Conservation (phyloP, 2,888 invertebrate genomes). For the Entomobrya multifasciata region DNA sequence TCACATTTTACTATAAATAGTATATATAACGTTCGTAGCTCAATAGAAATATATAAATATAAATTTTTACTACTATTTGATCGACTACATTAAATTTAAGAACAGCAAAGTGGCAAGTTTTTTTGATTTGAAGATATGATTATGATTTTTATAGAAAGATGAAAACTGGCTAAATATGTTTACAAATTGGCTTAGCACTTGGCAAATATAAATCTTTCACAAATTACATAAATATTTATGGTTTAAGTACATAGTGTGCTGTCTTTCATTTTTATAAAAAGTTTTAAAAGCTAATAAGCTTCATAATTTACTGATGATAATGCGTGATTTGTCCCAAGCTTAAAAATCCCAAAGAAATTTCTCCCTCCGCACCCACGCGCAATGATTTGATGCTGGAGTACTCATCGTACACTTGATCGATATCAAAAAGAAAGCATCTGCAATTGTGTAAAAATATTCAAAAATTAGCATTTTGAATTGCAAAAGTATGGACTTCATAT, state of each 20-base stretch:
- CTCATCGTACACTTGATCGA: slow-evolving; percentile 73
- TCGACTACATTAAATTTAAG: no score
- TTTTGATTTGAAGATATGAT: no score
- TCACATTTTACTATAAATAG: no score
- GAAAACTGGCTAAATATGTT: no score
- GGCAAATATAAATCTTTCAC: no score
- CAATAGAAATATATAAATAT: no score
- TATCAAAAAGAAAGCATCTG: slow-evolving; percentile 74
- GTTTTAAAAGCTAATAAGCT: neutral
- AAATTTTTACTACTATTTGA: no score
- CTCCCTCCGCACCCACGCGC: slow-evolving; percentile 71
- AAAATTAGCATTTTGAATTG: neutral
- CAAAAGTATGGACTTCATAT: neutral
- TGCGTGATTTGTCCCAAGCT: slow-evolving; percentile 75
- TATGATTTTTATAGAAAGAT: no score
- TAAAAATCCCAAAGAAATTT: slow-evolving; percentile 72
- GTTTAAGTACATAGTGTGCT: neutral
- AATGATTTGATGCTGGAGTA: slow-evolving; percentile 70
- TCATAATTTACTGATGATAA: slow-evolving; percentile 45
- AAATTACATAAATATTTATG: neutral
- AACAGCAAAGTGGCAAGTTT: no score
- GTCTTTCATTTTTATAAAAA: no score
- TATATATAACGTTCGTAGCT: no score
- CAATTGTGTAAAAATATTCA: neutral
- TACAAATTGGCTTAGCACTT: no score